Evolutionary conservation across 2,797 vertebrate species (phyloP), one percentile per base, ranked within the genome.

Genomic region (Falco concolor): DNA sequence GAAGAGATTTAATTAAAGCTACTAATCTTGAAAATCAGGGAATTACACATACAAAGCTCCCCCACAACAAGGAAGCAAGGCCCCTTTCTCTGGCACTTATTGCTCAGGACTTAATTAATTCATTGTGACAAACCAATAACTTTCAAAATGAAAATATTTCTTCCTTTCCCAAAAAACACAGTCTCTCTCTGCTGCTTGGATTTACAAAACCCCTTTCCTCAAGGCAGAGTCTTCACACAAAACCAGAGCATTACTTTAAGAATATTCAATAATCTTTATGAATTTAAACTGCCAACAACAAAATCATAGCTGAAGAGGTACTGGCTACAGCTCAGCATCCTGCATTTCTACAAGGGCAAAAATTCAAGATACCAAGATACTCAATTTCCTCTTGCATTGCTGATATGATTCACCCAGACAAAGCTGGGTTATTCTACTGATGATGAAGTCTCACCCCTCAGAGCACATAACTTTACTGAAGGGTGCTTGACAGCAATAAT

Each of bases 1-100:
- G 25, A 6, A 65, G 47, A 73, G 32, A 85, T 83, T 91, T 93
- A 94, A 85, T 96, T 87, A 86, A 91, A 93, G 59, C 28, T 70
- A 63, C 73, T 89, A 24, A 85, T 67, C 64, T 47, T 75, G 67
- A 74, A 88, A 87, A 72, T 60, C 45, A 72, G n/a, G 44, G 69
- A 91, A 25, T 67, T 69, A 53, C 0, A 1, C 54, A 68, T 38
- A 59, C 49, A 87, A 60, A 93, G 54, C 30, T 54, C 38, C 24
- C 63, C 73, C 56, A 63, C 19, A 76, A 68, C 12, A 40, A 49
- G 27, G 61, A 82, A 64, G 49, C 75, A 70, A 70, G 34, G 47
- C 50, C 28, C 36, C n/a, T 72, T 86, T 50, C 78, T 56, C 67
- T 67, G 19, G 13, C 1, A 1, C 24, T 84, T 76, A 68, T 16